Evolutionary conservation across 2,888 invertebrate species (phyloP), one percentile per base, ranked within the genome.

Genomic region (Schrankia costaestrigalis): DNA sequence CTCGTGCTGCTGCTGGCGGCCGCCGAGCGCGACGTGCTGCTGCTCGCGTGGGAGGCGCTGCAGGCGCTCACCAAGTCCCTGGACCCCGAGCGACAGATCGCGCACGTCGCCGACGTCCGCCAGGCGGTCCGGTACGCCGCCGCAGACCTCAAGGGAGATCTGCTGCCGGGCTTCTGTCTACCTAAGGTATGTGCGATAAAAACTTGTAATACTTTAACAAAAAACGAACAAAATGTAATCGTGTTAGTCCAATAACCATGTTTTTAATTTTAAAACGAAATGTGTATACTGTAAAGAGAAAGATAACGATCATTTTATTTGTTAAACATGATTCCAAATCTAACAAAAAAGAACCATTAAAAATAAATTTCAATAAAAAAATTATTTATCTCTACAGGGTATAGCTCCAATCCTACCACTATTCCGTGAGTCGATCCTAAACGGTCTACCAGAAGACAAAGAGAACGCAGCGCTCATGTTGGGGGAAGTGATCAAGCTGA

Each of bases 351-450:
- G n/a, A n/a, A n/a, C n/a, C n/a, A n/a, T n/a, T n/a, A n/a, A n/a
- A n/a, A n/a, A n/a, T n/a, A n/a, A n/a, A n/a, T n/a, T 17, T 17
- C 7, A 17, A 5, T 17, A 5, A 17, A 5, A 17, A 17, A 5
- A 17, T 17, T 17, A 8, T 23, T 3, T 21, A 10, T 7, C 13
- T n/a, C 6, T 58, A 63, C 74, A 93, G 91, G 97, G 97, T 35
- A 96, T 99, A 34, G 93, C 96, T 2, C 98, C 99, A 5, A 92
- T 99, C 41, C 86, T 99, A 45, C 97, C 97, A 0, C 93, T 99
- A 37, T 98, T 98, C 89, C 92, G 99, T 26, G 99, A 99, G 85
- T 97, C 98, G 1, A 95, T 99, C 68, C 89, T 99, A 26, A 97
- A 97, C 82, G 99, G 98, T 0, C 90, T 95, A 36, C 97, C 97